Evolutionary conservation across 2,797 vertebrate genomes (phyloP).

Genomic region (Tolypeutes matacus): DNA sequence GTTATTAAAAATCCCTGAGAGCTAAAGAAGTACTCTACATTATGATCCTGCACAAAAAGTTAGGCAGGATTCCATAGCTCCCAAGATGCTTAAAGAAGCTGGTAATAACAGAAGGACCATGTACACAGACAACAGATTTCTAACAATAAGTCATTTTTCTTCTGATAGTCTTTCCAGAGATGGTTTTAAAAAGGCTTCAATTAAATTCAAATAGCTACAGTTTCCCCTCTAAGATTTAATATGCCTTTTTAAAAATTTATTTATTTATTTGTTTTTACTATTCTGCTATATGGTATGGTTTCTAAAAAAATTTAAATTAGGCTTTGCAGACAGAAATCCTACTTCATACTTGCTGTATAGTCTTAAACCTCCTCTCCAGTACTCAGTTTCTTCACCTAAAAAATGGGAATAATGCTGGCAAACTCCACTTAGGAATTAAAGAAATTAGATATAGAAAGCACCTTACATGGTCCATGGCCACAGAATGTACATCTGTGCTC

Average conservation of each 20-base stretch:
- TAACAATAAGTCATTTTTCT: neutral
- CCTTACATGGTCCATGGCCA: neutral
- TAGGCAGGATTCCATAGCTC: neutral
- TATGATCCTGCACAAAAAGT: neutral
- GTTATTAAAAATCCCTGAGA: conserved; percentile 15
- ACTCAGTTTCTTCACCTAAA: conserved; percentile 3
- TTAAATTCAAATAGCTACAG: neutral
- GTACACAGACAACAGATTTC: neutral
- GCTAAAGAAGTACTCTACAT: neutral
- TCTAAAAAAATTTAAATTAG: neutral
- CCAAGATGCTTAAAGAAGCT: neutral
- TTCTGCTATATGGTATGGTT: neutral
- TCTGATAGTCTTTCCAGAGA: conserved; percentile 25
- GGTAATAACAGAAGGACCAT: neutral
- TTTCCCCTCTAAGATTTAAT: neutral
- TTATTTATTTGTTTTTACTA: neutral
- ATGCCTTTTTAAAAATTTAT: neutral
- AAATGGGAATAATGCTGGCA: neutral
- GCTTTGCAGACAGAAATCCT: conserved; percentile 41
- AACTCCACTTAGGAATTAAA: neutral
- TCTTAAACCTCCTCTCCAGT: neutral
- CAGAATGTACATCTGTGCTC: no score
- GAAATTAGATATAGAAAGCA: neutral
- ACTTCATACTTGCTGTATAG: neutral
- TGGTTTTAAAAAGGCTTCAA: neutral